Evolutionary conservation across 2,888 invertebrate species (phyloP), one percentile per base, ranked within the genome.

Genomic region (Mycalesis mineus): DNA sequence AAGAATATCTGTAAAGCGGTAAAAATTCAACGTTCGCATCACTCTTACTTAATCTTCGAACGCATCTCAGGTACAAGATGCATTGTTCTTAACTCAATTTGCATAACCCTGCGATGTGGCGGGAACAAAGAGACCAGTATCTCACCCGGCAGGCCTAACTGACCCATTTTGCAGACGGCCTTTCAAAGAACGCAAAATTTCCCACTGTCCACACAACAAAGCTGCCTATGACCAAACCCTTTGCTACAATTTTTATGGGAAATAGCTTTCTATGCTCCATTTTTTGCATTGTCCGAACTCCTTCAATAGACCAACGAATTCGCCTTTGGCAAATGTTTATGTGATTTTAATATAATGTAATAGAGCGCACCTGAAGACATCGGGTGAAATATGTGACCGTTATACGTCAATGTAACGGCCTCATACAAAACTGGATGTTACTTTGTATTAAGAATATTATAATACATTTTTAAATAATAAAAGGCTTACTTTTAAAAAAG

Each of bases 201-300:
- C 88, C 84, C 88, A 89, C 88, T 88, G 84, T 62, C 80, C 80
- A 65, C 80, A 65, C 63, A 77, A 86, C 88, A 88, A 88, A 75
- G 73, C 69, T 47, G 55, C 70, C 71, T 80, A 77, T 80, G 80
- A 77, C 82, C 79, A 81, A 78, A 84, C 84, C 83, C 81, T 84
- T 84, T 75, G 81, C 63, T 81, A 80, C 76, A 70, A 80, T 82
- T 87, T 84, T 88, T 86, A 87, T 88, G 88, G 86, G 88, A 88
- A 88, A 81, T 73, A 76, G 74, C 74, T 80, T 80, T 78, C 78
- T 81, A 77, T 81, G 87, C 86, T 88, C 88, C 71, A 86, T 84
- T 86, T 88, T 88, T 88, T 86, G 88, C 88, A 85, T 89, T 88
- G 88, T 88, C 88, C 88, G 67, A 80, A 66, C 66, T 61, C 66